phyloP scores from a whole-genome alignment of 2,797 vertebrate genomes.

The Gadopsis marmoratus region DNA sequence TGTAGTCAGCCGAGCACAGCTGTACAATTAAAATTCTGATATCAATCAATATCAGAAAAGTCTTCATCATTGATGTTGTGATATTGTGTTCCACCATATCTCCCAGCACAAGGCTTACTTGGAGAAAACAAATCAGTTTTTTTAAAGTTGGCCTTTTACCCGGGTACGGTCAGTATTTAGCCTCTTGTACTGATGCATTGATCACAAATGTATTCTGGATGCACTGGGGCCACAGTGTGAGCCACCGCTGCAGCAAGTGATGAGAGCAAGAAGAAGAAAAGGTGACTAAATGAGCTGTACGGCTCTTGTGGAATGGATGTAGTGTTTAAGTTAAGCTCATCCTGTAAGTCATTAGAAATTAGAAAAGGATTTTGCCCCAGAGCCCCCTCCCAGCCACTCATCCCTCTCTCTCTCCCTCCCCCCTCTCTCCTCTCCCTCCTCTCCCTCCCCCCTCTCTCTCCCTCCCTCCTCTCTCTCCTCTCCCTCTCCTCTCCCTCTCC shows the following conservation, averaged over 20 bases:
- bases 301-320: conserved; percentile 30
- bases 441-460: not conserved
- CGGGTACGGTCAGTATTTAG: not conserved
- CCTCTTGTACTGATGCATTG: not conserved
- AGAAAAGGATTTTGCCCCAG: conserved; percentile 51
- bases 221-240: not conserved
- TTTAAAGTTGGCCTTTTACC: not conserved
- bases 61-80: not conserved
- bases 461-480: no score
- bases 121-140: not conserved
- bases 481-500: no score
- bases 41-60: not conserved
- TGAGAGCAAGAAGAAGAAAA: not conserved
- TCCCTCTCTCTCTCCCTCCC: conserved; percentile 14
- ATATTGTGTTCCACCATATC: not conserved
- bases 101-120: not conserved
- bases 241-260: not conserved
- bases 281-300: conserved; percentile 20
- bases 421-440: conserved; percentile 9
- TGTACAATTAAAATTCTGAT: not conserved
- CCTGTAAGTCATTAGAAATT: conserved; percentile 60
- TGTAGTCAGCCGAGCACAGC: not conserved
- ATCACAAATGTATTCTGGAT: conserved; percentile 29
- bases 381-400: conserved; percentile 37
- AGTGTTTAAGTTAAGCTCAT: conserved; percentile 52